A percentile compares a stretch with the other conserved stretches of the same genome.
phyloP scores from a whole-genome alignment of 2,888 invertebrate genomes.

The Metopia argyrocephala region DNA sequence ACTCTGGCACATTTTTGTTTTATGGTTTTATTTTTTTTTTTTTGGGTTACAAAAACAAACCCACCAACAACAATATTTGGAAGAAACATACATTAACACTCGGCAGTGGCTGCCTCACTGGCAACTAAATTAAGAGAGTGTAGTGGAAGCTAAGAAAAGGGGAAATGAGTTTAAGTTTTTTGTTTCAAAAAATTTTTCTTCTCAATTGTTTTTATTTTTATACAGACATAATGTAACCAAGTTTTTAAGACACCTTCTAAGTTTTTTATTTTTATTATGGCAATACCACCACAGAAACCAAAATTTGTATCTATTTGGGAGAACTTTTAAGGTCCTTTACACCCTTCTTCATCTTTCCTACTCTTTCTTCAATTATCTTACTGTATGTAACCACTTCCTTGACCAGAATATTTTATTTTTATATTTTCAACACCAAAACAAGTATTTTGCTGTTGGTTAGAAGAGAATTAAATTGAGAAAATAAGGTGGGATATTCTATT shows the following conservation, averaged over 20 bases:
- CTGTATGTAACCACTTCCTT: slow-evolving; percentile 23
- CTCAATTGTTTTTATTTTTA: not conserved
- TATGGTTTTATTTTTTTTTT: not conserved
- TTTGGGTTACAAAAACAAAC: not conserved
- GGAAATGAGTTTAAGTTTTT: too few species aligned
- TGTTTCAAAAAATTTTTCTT: not conserved
- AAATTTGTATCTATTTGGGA: not conserved
- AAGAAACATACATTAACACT: not conserved
- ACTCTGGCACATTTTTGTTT: not conserved
- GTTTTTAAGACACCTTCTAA: not conserved
- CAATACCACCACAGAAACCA: slow-evolving; percentile 12
- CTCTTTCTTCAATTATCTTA: not conserved
- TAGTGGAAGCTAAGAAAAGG: not conserved
- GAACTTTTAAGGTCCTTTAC: not conserved
- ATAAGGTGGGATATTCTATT: too few species aligned
- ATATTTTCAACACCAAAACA: not conserved
- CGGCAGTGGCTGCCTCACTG: not conserved
- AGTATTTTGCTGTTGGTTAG: not conserved
- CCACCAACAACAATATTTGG: not conserved
- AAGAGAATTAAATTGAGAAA: too few species aligned
- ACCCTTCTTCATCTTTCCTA: too few species aligned
- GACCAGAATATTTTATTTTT: slow-evolving; percentile 27
- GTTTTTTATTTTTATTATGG: not conserved
- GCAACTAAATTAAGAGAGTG: not conserved
- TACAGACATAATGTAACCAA: slow-evolving; percentile 11